phyloP scores from a whole-genome alignment of 53 echinoderm and acorn worm genomes.

The Luidia sarsii region DNA sequence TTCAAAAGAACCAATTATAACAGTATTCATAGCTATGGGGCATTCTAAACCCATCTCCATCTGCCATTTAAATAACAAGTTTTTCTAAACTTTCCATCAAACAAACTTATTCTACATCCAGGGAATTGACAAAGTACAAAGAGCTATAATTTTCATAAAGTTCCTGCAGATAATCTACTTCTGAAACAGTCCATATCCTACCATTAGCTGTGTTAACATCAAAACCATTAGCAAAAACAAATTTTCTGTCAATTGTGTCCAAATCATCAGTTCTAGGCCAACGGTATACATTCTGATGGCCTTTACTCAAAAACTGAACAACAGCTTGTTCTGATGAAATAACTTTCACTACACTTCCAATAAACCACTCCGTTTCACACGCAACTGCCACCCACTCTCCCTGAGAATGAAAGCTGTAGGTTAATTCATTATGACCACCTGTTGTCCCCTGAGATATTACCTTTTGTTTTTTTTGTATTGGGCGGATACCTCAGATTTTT shows the following conservation, averaged over 20 bases:
- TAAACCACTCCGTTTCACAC: slow-evolving; percentile 57
- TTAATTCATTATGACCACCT: background rate
- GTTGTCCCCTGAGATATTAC: background rate
- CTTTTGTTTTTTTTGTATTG: background rate
- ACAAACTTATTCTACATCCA: background rate
- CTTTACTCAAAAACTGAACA: slow-evolving; percentile 44
- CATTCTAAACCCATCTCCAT: background rate
- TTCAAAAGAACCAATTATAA: too few species aligned
- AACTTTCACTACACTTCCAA: slow-evolving; percentile 41
- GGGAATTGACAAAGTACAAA: slow-evolving; percentile 31
- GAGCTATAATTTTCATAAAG: slow-evolving; percentile 19
- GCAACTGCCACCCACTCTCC: slow-evolving; percentile 55
- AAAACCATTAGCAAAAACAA: slow-evolving; percentile 57
- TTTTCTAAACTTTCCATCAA: too few species aligned
- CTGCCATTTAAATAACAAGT: background rate
- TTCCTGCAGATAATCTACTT: slow-evolving; percentile 39
- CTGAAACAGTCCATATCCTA: slow-evolving; percentile 45
- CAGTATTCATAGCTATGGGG: too few species aligned
- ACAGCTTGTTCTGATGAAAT: slow-evolving; percentile 17
- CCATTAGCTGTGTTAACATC: slow-evolving; percentile 48
- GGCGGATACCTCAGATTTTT: background rate
- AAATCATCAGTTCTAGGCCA: slow-evolving; percentile 56
- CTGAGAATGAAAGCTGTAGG: slow-evolving; percentile 1
- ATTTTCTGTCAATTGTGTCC: slow-evolving; percentile 33
- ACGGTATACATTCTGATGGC: slow-evolving; percentile 30